A percentile compares a stretch with the other conserved stretches of the same genome.
phyloP scores from a whole-genome alignment of 2,113 vertebrate species.

The Notothenia coriiceps region DNA sequence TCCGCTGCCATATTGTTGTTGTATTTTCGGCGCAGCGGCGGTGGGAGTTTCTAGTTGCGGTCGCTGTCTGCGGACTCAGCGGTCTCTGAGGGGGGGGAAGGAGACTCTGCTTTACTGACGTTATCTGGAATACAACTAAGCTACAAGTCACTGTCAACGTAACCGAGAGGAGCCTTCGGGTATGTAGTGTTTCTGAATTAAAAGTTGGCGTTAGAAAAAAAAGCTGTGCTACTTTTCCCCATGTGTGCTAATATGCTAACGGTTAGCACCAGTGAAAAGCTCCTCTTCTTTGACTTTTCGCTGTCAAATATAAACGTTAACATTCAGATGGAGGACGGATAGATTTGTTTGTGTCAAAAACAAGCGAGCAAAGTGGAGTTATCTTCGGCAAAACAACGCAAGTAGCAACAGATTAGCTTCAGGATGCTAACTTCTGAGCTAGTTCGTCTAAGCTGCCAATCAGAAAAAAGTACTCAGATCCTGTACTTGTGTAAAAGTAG shows the following conservation, averaged over 20 bases:
- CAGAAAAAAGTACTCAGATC: too few relatives aligned
- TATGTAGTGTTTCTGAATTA: conserved; percentile 28
- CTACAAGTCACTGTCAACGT: conserved; percentile 15
- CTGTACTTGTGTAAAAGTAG: too few relatives aligned
- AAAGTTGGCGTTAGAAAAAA: conserved; percentile 22
- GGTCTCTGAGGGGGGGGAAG: conserved; percentile 7
- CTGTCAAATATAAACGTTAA: background rate
- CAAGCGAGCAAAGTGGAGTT: background rate
- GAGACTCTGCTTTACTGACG: background rate
- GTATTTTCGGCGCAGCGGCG: conserved; percentile 29
- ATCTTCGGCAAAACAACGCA: background rate
- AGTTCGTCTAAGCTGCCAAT: conserved; percentile 26
- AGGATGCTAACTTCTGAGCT: conserved; percentile 59
- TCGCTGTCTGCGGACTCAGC: conserved; percentile 37
- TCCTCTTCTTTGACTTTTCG: fast-evolving
- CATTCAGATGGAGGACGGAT: fast-evolving
- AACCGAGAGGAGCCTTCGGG: conserved; percentile 38
- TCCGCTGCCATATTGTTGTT: conserved; percentile 74
- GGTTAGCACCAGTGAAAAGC: background rate
- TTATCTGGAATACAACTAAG: conserved; percentile 32
- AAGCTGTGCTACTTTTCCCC: conserved; percentile 54
- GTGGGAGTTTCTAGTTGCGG: conserved; percentile 41
- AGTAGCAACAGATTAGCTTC: background rate
- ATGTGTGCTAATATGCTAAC: conserved; percentile 54
- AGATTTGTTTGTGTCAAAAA: background rate